phyloP scores from a whole-genome alignment of 2,113 vertebrate genomes.

The Rattus norvegicus region GRCr8 NC_086033.1:23037001-23037500 shows the following conservation, averaged over 20 bases:
- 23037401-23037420: neutral
- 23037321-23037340: neutral
- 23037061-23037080: conserved; percentile 87
- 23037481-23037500: neutral
- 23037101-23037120: conserved; percentile 87
- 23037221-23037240: neutral
- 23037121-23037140: conserved; percentile 88
- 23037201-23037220: conserved; percentile 40
- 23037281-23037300: neutral
- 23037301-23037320: neutral
- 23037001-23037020: conserved; percentile 89
- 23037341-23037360: neutral
- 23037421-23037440: neutral
- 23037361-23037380: neutral
- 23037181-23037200: neutral
- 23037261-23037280: neutral
- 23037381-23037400: neutral
- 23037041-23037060: conserved; percentile 88
- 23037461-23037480: neutral
- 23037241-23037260: conserved; percentile 18
- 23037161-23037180: neutral
- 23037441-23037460: neutral
- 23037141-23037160: conserved; percentile 72
- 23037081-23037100: conserved; percentile 89
- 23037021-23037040: conserved; percentile 87